Base-by-base conservation (phyloP, 1,140 invertebrate species). In the Hycleus phaleratus region DNA sequence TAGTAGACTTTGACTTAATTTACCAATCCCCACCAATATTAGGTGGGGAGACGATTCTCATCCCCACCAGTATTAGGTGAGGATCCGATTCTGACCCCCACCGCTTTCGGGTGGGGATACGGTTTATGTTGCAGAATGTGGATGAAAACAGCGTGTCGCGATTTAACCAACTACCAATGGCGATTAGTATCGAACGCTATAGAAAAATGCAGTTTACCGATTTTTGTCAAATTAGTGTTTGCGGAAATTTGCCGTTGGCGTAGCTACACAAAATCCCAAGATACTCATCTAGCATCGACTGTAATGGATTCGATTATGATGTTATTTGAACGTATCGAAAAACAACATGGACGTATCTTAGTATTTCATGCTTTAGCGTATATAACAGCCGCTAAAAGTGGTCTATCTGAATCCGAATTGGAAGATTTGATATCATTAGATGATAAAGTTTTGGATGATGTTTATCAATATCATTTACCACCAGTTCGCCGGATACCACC, bases 271-370 rank as follows among this genome's bases (percentile, higher is more conserved):
- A 91, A 91, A 72, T 88, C 91, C 0, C 87, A 91, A 60, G 92
- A 95, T 63, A 97, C 93, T 0, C 86, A 91, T 66, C 76, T 98
- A 39, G 93, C 94, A 0, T 91, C 88, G 26, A 96, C 91, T 4
- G 95, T 98, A 0, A 97, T 96, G 87, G 95, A 98, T 70, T 94
- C 90, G 10, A 98, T 98, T 65, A 96, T 96, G 86, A 91, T 97
- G 84, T 77, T 97, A 1, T 96, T 96, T 71, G 93, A 96, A 67
- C 80, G 93, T 62, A 94, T 96, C 57, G 94, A 97, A 75, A 93
- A 93, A 68, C 90, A 93, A 80, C 94, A 97, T 68, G 94, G 94
- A 1, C 84, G 91, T 56, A 85, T 95, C 2, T 75, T 97, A 25
- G 94, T 97, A 1, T 95, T 93, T 65, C 93, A 97, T 69, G 93